Base-by-base conservation (phyloP, 2,113 vertebrate species). In the Lethenteron camtschaticum region DNA sequence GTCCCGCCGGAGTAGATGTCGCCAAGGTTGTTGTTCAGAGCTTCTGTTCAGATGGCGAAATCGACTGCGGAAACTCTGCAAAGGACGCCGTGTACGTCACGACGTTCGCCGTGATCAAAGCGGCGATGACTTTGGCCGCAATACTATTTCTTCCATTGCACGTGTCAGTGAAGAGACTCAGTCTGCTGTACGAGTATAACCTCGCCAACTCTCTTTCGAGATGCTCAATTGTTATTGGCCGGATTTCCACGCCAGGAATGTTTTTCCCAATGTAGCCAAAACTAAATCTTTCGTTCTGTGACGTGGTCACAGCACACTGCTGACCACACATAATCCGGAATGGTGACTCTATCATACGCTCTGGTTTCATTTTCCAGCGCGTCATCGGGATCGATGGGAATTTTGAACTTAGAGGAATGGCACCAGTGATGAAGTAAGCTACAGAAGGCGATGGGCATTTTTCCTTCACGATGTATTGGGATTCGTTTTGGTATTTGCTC, bases 301-400 rank as follows among this genome's bases (percentile, higher is more conserved):
- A 10, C 1, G 20, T 71, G 57, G 6, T 73, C 3, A 72, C 69
- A 77, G 57, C 74, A 76, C 58, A 76, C 59, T 56, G 76, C 76
- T n/a, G 73, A 74, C 74, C 76, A 76, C 16, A 76, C 4, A 18
- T 74, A 60, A 12, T 18, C 66, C 9, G 73, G 75, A 9, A 76
- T 58, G 3, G 72, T 68, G 12, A 76, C 71, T 41, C 71, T 75
- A 1, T 68, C 3, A 11, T 60, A 69, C 3, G 71, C 70, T 12
- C 68, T 59, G 7, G 5, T 10, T 10, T 70, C 71, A 12, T 60
- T 5, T 8, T 14, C 5, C 4, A 55, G 72, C 6, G 41, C 41
- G 41, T 41, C 41, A 7, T 41, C 41, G 41, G 41, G 41, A 41
- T 41, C 41, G 41, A 41, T 41, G 41, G 41, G 41, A 41, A 41